A percentile compares a stretch with the other conserved stretches of the same genome.
These are phyloP conservation scores for Atopsyche davidsoni DNA, from an alignment of 1,140 invertebrate genomes.

Conservation along the genomic window DNA sequence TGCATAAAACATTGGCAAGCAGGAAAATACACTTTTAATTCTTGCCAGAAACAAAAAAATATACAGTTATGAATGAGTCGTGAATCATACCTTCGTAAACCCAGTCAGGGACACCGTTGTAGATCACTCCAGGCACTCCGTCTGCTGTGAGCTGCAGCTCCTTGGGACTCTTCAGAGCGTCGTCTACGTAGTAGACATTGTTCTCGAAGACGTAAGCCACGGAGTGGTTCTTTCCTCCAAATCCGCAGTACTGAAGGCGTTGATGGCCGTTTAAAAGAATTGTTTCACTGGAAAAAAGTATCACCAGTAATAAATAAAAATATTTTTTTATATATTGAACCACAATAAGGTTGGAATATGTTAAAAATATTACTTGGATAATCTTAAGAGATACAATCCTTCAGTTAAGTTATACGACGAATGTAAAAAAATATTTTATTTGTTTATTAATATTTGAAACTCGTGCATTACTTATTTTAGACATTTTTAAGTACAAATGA, in stretches of 20 bases:
- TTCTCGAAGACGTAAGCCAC: slow-evolving; percentile 71
- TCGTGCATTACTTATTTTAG: no score
- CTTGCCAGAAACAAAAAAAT: no score
- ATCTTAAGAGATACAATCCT: no score
- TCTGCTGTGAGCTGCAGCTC: slow-evolving; percentile 55
- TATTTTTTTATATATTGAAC: no score
- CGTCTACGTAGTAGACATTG: slow-evolving; percentile 69
- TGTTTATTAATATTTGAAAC: no score
- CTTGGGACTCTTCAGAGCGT: slow-evolving; percentile 29
- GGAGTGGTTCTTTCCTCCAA: slow-evolving; percentile 57
- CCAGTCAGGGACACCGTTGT: slow-evolving; percentile 75
- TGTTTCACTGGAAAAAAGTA: not conserved
- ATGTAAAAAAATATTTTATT: no score
- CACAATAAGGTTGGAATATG: no score
- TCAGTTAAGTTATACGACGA: no score
- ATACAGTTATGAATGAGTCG: slow-evolving; percentile 1
- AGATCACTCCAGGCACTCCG: slow-evolving; percentile 55
- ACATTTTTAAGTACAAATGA: no score
- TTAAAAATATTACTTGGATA: no score
- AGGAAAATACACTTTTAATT: no score
- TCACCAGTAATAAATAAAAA: slow-evolving; percentile 13
- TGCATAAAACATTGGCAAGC: no score
- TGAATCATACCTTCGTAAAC: slow-evolving; percentile 60
- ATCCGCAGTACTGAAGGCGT: slow-evolving; percentile 47
- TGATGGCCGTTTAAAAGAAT: slow-evolving; percentile 34